Base-by-base conservation (phyloP, 2,888 invertebrate species). In the Azorinus chamasolen region DNA sequence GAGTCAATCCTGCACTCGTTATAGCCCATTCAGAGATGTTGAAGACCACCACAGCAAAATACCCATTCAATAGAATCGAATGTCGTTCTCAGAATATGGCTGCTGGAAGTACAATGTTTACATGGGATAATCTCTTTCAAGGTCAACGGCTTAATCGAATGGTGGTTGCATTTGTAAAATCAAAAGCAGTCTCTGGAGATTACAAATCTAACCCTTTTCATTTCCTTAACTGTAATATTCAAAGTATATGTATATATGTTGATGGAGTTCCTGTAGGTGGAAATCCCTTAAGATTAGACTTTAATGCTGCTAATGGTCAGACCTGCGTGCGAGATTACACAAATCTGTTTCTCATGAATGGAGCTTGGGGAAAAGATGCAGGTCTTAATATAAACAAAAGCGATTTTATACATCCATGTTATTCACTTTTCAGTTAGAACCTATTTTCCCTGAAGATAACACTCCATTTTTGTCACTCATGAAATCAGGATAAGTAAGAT, bases 391-490 rank as follows among this genome's bases (percentile, higher is more conserved):
- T 78, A 8, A 45, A 27, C 10, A 63, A 64, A 39, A 41, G 43
- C 43, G 65, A 73, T 16, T 57, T 57, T 57, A 20, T 3, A 57
- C 66, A 41, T 71, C 66, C n/a, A 46, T 72, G 14, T 24, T 72
- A 22, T 77, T 61, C 58, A 53, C 54, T 1, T 76, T 73, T 73
- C 69, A 76, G 18, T 45, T 80, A 37, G 76, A 76, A 61, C 73
- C 70, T 12, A 51, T 32, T 8, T 80, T 80, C 37, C 20, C 48
- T 39, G 57, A n/a, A n/a, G n/a, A 57, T 59, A 53, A 75, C 12
- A 51, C 32, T 1, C 45, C 12, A 18, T 75, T 68, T 65, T 45
- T 80, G 50, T 58, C 76, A 22, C 41, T 80, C 20, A 22, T 80
- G 18, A 73, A n/a, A 69, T 68, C 73, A 46, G 69, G 80, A 27